phyloP scores from a whole-genome alignment of 1,140 invertebrate genomes.

The Dryas iulia region DNA sequence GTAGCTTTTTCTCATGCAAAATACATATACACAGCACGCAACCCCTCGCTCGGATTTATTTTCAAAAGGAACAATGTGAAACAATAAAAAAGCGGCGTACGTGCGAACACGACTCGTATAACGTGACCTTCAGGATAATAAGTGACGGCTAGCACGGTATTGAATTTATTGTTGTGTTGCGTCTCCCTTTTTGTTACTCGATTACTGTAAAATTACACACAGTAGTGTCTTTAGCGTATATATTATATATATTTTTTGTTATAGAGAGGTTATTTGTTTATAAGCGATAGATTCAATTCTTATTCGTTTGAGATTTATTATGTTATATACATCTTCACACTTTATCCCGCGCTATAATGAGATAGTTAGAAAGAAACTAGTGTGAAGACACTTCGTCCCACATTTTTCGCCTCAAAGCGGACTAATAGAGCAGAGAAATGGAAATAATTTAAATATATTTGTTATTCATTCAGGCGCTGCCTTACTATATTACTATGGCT shows the following conservation, averaged over 20 bases:
- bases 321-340: no score
- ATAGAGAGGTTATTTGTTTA: neutral
- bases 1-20: conserved; percentile 68
- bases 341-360: no score
- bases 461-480: no score
- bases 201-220: neutral
- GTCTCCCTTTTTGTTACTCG: conserved; percentile 27
- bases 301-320: no score
- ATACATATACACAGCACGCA: conserved; percentile 65
- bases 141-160: conserved; percentile 39
- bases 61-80: conserved; percentile 64
- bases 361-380: no score
- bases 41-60: conserved; percentile 56
- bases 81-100: conserved; percentile 65
- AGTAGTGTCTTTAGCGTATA: neutral
- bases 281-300: no score
- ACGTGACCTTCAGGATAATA: conserved; percentile 57
- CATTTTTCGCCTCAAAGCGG: no score
- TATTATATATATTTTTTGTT: neutral
- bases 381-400: no score
- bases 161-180: conserved; percentile 53
- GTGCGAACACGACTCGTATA: conserved; percentile 52
- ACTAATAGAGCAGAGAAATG: no score
- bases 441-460: no score
- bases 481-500: no score